Base-by-base conservation (phyloP, 2,797 vertebrate species). In the Sebastes itinus region DNA sequence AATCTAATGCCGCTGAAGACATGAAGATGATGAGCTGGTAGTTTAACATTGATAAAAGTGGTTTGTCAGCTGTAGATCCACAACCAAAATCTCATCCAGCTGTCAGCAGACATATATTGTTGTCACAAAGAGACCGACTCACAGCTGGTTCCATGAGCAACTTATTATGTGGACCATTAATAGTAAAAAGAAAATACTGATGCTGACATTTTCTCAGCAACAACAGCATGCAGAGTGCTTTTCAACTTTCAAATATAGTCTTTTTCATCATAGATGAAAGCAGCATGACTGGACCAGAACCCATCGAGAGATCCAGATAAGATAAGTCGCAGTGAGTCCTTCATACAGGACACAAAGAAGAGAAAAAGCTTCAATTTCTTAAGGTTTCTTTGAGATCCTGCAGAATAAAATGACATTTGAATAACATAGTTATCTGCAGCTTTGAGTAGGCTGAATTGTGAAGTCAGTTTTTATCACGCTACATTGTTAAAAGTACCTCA, bases 301-400 rank as follows among this genome's bases (percentile, higher is more conserved):
- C 91, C 87, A 82, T 75, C 13, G 77, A 78, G 77, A 91, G 87
- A 89, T 86, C 64, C 79, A 82, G 88, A 92, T 92, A 90, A 90
- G 87, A 89, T 89, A 81, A 80, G 63, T 78, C 35, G 27, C 61
- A 82, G 68, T 27, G 75, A 90, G 70, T 59, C 82, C 81, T 80
- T 92, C 87, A 84, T 23, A 77, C 80, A 64, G 64, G 80, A 85
- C 87, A 75, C 75, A 82, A 87, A 84, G 81, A 84, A 20, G 22
- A 65, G 52, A 72, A 54, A 49, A 81, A 54, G 77, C 66, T 60
- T 77, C 54, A 42, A 33, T 76, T 92, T 87, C 76, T 49, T 67
- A 84, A 79, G 65, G 68, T 38, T 18, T 33, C 66, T 87, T 84
- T 81, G 72, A 88, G 82, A 87, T 76, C 65, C 69, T 25, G 74